These are phyloP conservation scores for Bombus confusus DNA, from an alignment of 1,140 invertebrate genomes.

Conservation along the genomic window DNA sequence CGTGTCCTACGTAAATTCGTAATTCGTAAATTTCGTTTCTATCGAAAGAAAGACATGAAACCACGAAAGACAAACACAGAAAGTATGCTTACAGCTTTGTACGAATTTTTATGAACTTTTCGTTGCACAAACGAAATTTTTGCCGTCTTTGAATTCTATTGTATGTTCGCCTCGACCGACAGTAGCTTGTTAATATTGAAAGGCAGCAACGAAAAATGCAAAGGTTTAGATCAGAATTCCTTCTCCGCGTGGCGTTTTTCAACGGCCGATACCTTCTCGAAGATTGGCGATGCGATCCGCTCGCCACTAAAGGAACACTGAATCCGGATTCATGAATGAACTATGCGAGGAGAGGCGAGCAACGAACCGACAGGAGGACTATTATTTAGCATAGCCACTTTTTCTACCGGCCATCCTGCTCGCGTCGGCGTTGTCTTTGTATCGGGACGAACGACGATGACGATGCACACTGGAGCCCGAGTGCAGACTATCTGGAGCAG, in stretches of 20 bases:
- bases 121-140: not conserved
- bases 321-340: constrained; percentile 77
- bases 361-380: constrained; percentile 69
- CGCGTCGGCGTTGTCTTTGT: constrained; percentile 78
- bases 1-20: constrained; percentile 62
- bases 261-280: constrained; percentile 4
- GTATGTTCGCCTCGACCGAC: not conserved
- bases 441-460: constrained; percentile 77
- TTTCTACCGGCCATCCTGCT: constrained; percentile 66
- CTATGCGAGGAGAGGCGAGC: constrained; percentile 68
- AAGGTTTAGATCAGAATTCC: constrained; percentile 16
- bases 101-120: too few relatives aligned
- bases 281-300: constrained; percentile 25
- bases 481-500: constrained; percentile 70
- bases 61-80: too few relatives aligned
- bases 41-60: too few relatives aligned
- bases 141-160: not conserved
- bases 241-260: constrained; percentile 32
- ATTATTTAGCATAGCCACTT: constrained; percentile 82
- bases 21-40: constrained; percentile 4
- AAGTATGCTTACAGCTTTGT: too few relatives aligned
- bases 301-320: constrained; percentile 63
- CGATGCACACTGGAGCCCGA: constrained; percentile 71
- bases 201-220: not conserved
- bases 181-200: not conserved